Base-by-base conservation (phyloP, 2,797 vertebrate genomes). In the Salmo trutta region DNA sequence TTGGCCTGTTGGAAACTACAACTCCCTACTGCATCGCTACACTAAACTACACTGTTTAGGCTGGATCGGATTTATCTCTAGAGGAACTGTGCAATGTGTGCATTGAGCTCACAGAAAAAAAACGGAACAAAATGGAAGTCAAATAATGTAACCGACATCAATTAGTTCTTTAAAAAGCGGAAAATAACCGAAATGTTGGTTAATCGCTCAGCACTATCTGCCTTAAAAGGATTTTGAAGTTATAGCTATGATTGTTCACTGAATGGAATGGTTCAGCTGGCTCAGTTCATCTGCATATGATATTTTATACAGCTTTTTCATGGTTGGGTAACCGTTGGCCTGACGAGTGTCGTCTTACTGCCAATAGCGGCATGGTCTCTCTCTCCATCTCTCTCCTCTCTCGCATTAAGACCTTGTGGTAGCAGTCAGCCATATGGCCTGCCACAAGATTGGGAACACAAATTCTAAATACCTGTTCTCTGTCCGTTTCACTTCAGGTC, bases 161-260 rank as follows among this genome's bases (percentile, higher is more conserved):
- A 47, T 47, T 10, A 2, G 41, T 47, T 47, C 8, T 47, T 47
- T 47, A 47, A 47, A 47, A 47, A 10, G 0, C 8, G 8, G 10
- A 47, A 47, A 47, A 47, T 47, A 10, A 12, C 8, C 0, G 2
- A 47, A 36, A 33, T 33, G 31, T 33, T 33, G 31, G 31, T 33
- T 33, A 33, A 33, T 33, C 31, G 31, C 31, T 33, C 31, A 33
- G 31, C 31, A 33, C 31, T 33, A 36, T 36, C 33, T 36, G 33
- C 33, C 33, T 53, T 56, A 19, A 79, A 84, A 24, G 24, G 15
- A 65, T 80, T 80, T 81, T 67, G 82, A 69, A 66, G 41, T 64
- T 80, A 74, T 79, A 69, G 54, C 74, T 71, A 21, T 75, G 53
- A 77, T 76, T 4, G 53, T 54, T 54, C 15, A 56, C 53, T 56